phyloP scores from a whole-genome alignment of 2,113 vertebrate species.

The Haemorhous mexicanus region DNA sequence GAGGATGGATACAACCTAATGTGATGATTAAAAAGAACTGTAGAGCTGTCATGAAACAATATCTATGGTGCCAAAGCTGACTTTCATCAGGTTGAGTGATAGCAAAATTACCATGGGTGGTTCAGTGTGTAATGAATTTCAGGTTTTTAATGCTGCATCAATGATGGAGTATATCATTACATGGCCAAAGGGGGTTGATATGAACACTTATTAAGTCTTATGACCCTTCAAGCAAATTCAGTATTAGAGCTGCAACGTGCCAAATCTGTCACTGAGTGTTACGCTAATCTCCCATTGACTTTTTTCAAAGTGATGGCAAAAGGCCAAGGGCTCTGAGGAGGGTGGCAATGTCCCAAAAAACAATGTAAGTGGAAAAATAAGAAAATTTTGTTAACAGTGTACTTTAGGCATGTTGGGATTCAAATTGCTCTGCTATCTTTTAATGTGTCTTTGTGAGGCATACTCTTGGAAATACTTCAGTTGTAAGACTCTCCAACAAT shows the following conservation, averaged over 20 bases:
- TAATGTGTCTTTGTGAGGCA: neutral
- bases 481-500: neutral
- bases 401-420: neutral
- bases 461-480: neutral
- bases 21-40: neutral
- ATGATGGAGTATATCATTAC: neutral
- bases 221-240: neutral
- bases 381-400: neutral
- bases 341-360: neutral
- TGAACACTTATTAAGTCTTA: neutral
- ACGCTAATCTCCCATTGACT: neutral
- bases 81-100: neutral
- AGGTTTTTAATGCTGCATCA: neutral
- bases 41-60: neutral
- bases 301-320: neutral
- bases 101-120: neutral
- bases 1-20: neutral
- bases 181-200: neutral
- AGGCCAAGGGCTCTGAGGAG: neutral
- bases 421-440: neutral
- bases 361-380: neutral
- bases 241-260: neutral
- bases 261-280: neutral
- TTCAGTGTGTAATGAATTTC: neutral
- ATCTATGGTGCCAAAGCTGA: neutral